Evolutionary conservation across 2,113 vertebrate genomes (phyloP).

Genomic region (Emydocephalus ijimae): DNA sequence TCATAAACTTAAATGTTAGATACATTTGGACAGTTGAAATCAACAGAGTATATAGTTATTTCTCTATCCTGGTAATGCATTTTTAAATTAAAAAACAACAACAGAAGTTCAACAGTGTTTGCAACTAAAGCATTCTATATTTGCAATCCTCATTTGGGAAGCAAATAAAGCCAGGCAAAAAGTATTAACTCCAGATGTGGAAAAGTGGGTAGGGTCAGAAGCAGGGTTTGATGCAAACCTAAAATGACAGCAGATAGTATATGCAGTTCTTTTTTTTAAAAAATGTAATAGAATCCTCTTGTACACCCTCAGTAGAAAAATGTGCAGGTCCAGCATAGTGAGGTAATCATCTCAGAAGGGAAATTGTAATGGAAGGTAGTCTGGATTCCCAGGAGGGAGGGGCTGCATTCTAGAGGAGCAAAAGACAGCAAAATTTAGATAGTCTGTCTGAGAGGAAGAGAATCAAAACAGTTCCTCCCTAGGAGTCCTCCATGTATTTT

Average conservation of each 20-base stretch:
- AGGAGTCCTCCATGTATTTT: too few relatives aligned
- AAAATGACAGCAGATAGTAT: background rate
- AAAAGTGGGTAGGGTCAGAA: background rate
- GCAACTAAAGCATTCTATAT: background rate
- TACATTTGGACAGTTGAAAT: background rate
- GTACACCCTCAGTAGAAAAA: background rate
- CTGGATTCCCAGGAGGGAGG: too few relatives aligned
- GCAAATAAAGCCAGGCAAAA: background rate
- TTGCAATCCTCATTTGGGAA: background rate
- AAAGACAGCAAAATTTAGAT: too few relatives aligned
- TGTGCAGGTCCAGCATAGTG: background rate
- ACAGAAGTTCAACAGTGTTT: background rate
- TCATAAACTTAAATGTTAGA: background rate
- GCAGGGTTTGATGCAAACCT: background rate
- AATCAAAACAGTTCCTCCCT: too few relatives aligned
- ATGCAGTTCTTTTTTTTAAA: background rate
- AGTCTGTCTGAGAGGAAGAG: too few relatives aligned
- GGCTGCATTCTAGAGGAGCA: too few relatives aligned
- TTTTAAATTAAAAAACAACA: background rate
- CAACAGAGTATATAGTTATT: background rate
- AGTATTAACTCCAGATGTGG: background rate
- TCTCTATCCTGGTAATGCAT: background rate
- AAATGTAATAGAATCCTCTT: background rate
- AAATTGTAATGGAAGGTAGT: too few relatives aligned
- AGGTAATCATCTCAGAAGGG: background rate